Percentiles rank a stretch among this genome's conserved stretches.
These are phyloP conservation scores for Chironex yamaguchii DNA, from an alignment of 30 jellyfish, hydroid and myxozoan genomes.

Conservation along the genomic window DNA sequence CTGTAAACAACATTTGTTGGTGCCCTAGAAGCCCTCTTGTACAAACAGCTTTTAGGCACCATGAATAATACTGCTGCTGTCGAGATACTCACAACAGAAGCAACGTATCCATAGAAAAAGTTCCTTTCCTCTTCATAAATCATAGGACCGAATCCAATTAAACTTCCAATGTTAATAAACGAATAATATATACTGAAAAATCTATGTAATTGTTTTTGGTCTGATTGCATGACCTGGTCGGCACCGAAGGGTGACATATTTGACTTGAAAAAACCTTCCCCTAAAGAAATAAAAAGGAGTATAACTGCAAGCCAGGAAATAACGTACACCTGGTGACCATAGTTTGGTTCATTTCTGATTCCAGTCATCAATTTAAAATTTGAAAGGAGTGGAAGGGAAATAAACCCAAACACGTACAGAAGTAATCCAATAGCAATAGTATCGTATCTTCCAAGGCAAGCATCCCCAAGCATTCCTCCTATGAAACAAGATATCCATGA, in stretches of 20 bases:
- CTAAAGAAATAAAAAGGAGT: conserved; percentile 77
- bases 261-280: conserved; percentile 96
- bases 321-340: conserved; percentile 6
- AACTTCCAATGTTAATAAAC: conserved; percentile 87
- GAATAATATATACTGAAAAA: conserved; percentile 87
- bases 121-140: conserved; percentile 58
- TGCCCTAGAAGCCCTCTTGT: conserved; percentile 32
- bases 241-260: conserved; percentile 99
- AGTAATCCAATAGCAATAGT: conserved; percentile 77
- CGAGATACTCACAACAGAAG: conserved; percentile 69
- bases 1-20: conserved; percentile 26
- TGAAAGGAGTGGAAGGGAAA: conserved; percentile 59
- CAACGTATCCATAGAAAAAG: conserved; percentile 66
- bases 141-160: conserved; percentile 84
- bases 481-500: conserved; percentile 92
- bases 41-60: conserved; percentile 62
- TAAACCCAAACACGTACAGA: conserved; percentile 75
- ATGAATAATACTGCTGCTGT: conserved; percentile 52
- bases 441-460: conserved; percentile 70
- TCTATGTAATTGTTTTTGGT: conserved; percentile 13
- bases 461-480: conserved; percentile 94
- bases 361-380: conserved; percentile 1
- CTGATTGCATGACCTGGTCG: conserved; percentile 62
- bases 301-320: conserved; percentile 72
- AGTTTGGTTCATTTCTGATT: background rate